Evolutionary conservation across 2,888 invertebrate genomes (phyloP).

Genomic region (Epistrophe eligans): DNA sequence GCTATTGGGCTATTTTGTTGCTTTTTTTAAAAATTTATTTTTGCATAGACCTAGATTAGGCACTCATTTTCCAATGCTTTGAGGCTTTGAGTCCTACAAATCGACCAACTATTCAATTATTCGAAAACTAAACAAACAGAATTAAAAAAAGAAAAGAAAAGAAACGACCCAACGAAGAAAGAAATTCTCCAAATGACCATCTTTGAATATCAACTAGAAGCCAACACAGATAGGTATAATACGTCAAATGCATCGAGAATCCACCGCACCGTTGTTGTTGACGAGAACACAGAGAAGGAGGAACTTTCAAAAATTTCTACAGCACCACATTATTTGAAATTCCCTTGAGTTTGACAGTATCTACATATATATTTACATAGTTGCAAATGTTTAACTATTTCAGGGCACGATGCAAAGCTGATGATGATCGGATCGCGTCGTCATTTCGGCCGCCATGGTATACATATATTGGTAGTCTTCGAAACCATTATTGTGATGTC

Average conservation of each 20-base stretch:
- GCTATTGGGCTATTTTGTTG: conserved; percentile 40
- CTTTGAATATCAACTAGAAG: conserved; percentile 74
- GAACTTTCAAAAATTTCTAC: conserved; percentile 76
- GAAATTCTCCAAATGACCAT: conserved; percentile 74
- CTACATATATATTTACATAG: not conserved
- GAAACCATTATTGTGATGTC: conserved; percentile 15
- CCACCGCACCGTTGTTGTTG: no score
- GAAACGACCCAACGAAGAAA: conserved; percentile 42
- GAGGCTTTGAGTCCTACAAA: conserved; percentile 66
- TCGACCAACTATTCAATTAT: conserved; percentile 55
- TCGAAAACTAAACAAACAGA: conserved; percentile 29
- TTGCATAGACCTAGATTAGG: conserved; percentile 76
- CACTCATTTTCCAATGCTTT: conserved; percentile 45
- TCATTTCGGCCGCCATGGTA: not conserved
- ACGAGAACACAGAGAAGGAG: conserved; percentile 28
- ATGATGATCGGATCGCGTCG: not conserved
- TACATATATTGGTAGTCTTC: conserved; percentile 1
- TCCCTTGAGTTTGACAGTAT: conserved; percentile 58
- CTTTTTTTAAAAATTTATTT: conserved; percentile 43
- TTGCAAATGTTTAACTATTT: conserved; percentile 75
- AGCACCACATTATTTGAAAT: conserved; percentile 49
- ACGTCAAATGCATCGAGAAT: conserved; percentile 66
- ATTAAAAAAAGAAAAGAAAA: conserved; percentile 16
- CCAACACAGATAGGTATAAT: conserved; percentile 25
- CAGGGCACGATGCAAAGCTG: conserved; percentile 68